Evolutionary conservation across 2,113 vertebrate species (phyloP).

Genomic region (Tachysurus fulvidraco): DNA sequence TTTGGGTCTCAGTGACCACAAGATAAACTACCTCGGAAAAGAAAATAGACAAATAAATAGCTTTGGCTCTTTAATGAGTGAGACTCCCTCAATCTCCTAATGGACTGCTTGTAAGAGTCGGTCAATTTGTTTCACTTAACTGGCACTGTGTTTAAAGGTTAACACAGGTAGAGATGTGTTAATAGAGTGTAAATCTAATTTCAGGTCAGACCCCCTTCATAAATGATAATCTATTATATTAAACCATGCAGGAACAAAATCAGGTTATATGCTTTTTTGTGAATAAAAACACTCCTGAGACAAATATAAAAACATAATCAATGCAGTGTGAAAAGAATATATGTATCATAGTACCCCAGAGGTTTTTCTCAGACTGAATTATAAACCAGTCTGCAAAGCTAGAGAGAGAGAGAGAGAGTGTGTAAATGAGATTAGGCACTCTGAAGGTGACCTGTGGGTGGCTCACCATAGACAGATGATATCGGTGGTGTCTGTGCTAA

Average conservation of each 20-base stretch:
- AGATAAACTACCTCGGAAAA: constrained; percentile 54
- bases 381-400: constrained; percentile 10
- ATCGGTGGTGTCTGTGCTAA: constrained; percentile 35
- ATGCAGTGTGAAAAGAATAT: background rate
- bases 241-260: constrained; percentile 36
- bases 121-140: constrained; percentile 40
- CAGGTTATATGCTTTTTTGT: background rate
- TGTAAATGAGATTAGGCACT: background rate
- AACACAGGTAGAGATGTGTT: constrained; percentile 40
- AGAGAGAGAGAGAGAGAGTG: background rate
- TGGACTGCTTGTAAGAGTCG: constrained; percentile 35
- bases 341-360: constrained; percentile 19
- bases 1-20: constrained; percentile 39
- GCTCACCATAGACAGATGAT: constrained; percentile 31
- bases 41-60: constrained; percentile 48
- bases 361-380: constrained; percentile 3
- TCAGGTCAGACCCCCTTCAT: constrained; percentile 20
- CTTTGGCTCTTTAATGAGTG: constrained; percentile 40
- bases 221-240: constrained; percentile 36
- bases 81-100: constrained; percentile 42
- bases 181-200: constrained; percentile 40
- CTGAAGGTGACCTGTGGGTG: constrained; percentile 46
- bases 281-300: background rate
- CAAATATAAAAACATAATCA: background rate
- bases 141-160: constrained; percentile 37